phyloP scores from a whole-genome alignment of 2,888 invertebrate species.

The Aphelenchoides bicaudatus region DNA sequence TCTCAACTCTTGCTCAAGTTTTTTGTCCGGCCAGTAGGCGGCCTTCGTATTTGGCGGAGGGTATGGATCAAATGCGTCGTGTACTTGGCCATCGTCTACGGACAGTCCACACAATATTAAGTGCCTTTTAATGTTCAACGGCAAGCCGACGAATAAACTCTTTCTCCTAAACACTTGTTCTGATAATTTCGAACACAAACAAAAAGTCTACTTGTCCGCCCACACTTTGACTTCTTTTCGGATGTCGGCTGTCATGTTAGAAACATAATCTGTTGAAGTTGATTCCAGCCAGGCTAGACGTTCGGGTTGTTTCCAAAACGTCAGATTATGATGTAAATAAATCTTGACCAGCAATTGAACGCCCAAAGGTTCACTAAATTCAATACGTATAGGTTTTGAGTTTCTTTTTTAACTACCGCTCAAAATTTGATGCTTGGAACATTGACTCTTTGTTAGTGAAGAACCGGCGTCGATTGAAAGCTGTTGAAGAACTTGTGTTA shows the following conservation, averaged over 20 bases:
- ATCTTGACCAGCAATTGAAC: conserved; percentile 72
- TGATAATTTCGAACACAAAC: conserved; percentile 13
- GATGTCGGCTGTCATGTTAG: conserved; percentile 3
- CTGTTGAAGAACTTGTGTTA: conserved; percentile 66
- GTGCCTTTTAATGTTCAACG: conserved; percentile 41
- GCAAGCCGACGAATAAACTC: conserved; percentile 37
- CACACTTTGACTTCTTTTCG: conserved; percentile 29
- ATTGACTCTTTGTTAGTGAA: no score
- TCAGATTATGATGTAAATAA: conserved; percentile 71
- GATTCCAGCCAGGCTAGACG: conserved; percentile 75
- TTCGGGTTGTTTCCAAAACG: conserved; percentile 75
- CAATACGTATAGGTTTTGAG: not conserved
- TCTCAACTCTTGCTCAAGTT: conserved; percentile 17
- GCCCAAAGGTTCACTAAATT: conserved; percentile 61
- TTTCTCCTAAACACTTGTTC: conserved; percentile 18
- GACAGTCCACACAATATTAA: conserved; percentile 38
- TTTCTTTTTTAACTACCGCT: conserved; percentile 2
- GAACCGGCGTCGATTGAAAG: conserved; percentile 35
- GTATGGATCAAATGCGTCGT: conserved; percentile 25
- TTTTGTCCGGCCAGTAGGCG: conserved; percentile 12
- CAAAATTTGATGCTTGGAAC: no score
- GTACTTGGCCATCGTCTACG: conserved; percentile 19
- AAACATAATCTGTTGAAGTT: conserved; percentile 57
- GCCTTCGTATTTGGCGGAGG: conserved; percentile 23
- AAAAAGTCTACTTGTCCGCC: conserved; percentile 26